Base-by-base conservation (phyloP, 1,140 invertebrate genomes). In the Arctopsyche grandis region DNA sequence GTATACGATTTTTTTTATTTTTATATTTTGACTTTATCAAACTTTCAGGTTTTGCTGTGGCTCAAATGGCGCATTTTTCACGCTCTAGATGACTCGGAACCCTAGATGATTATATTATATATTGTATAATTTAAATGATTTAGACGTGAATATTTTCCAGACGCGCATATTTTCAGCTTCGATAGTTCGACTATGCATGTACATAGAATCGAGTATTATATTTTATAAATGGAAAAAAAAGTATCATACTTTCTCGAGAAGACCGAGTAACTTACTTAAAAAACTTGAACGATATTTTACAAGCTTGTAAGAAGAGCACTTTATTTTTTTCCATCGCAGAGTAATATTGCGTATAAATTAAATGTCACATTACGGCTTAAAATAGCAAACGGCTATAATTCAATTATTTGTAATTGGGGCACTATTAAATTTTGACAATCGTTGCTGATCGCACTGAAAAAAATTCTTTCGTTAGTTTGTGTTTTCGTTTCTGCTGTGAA, bases 1-100 rank as follows among this genome's bases (percentile, higher is more conserved):
- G 21, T 63, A 22, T 63, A 16, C 5, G 9, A 5, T 58, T 9
- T 21, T 60, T 21, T 60, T 21, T 60, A 21, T 60, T 3, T 5
- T 3, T 4, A 21, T 60, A 60, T 66, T 66, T 66, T 66, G 7
- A 19, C 21, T 29, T 26, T 66, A 12, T 21, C 21, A 66, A 66
- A 66, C 19, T 66, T 66, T 66, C 24, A 21, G 21, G 63, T 26
- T 22, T 66, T 22, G 14, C 21, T 60, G n/a, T 66, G 74, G 44
- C 43, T 76, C 48, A 76, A 76, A 76, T 76, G 74, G 74, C 74
- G 22, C 74, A 76, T 76, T 76, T 76, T 76, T 76, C 74, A 76
- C 74, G 74, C 74, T 66, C 74, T 76, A 52, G 74, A 76, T 44
- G 58, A 29, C 29, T 56, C 29, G 24, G 29, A 76, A 76, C 48